These are phyloP conservation scores for Heterochromis multidens DNA, from an alignment of 2,113 vertebrate species.

Conservation along the genomic window DNA sequence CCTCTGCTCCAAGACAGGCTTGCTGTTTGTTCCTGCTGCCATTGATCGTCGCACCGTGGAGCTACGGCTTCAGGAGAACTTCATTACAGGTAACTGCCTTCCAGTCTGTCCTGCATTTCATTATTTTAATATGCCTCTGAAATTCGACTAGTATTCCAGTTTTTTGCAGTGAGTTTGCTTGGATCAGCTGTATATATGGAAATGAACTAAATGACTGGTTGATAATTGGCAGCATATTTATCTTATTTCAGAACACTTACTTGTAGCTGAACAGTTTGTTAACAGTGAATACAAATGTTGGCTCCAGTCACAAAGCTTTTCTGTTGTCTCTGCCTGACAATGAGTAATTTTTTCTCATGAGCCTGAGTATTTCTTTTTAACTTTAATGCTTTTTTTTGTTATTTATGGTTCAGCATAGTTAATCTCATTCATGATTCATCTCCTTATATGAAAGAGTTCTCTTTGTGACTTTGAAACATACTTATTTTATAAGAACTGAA, in stretches of 20 bases:
- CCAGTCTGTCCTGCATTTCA: not conserved
- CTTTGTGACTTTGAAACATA: constrained; percentile 8
- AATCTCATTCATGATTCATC: constrained; percentile 10
- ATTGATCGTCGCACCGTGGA: constrained; percentile 92
- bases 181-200: not conserved
- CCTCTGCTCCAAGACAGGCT: constrained; percentile 90
- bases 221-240: not conserved
- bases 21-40: constrained; percentile 89
- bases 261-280: not conserved
- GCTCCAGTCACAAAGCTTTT: not conserved
- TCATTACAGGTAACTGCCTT: constrained; percentile 79
- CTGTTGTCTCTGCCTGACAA: not conserved
- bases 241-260: not conserved
- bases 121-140: not conserved
- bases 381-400: not conserved
- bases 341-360: not conserved
- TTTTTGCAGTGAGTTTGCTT: not conserved
- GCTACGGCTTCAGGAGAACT: constrained; percentile 91
- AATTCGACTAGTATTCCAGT: not conserved
- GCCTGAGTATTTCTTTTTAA: not conserved
- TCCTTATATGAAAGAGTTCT: constrained; percentile 8
- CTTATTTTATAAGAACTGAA: constrained; percentile 38
- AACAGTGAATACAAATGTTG: not conserved
- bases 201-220: not conserved
- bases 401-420: not conserved